Evolutionary conservation across 1,140 invertebrate genomes (phyloP).

Genomic region (Ostrea denselamellosa): DNA sequence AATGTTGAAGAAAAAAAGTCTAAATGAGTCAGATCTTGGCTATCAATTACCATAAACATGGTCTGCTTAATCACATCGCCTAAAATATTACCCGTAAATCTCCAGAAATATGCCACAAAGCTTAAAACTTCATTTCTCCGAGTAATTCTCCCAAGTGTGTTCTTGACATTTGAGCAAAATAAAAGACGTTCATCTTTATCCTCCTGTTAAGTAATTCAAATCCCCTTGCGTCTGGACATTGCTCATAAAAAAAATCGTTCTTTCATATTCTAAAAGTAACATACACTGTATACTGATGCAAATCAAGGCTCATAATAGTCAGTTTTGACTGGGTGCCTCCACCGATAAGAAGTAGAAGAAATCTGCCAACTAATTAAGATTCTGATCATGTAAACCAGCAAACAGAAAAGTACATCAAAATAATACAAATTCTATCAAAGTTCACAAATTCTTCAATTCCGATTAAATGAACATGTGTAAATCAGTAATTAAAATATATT

Average conservation of each 20-base stretch:
- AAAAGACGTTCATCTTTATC: background rate
- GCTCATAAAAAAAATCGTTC: background rate
- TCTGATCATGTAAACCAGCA: too few relatives aligned
- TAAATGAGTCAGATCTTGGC: background rate
- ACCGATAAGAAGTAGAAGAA: too few relatives aligned
- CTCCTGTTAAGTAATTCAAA: background rate
- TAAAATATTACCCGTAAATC: background rate
- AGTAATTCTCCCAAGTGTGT: background rate
- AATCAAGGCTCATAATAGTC: too few relatives aligned
- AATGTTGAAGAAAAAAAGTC: slow-evolving; percentile 20
- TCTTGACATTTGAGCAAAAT: background rate
- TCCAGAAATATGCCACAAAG: slow-evolving; percentile 15
- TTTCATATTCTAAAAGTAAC: too few relatives aligned
- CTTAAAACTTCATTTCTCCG: background rate
- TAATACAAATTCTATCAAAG: too few relatives aligned
- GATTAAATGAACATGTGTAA: too few relatives aligned
- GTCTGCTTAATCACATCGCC: background rate
- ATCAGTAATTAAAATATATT: too few relatives aligned
- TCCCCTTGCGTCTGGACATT: background rate
- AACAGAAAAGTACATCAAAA: too few relatives aligned
- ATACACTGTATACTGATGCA: too few relatives aligned
- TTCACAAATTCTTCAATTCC: too few relatives aligned
- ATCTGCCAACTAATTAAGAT: too few relatives aligned
- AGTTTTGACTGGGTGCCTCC: too few relatives aligned
- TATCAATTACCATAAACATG: slow-evolving; percentile 10